phyloP scores from a whole-genome alignment of 2,888 invertebrate genomes.

The Clepsis dumicolana region DNA sequence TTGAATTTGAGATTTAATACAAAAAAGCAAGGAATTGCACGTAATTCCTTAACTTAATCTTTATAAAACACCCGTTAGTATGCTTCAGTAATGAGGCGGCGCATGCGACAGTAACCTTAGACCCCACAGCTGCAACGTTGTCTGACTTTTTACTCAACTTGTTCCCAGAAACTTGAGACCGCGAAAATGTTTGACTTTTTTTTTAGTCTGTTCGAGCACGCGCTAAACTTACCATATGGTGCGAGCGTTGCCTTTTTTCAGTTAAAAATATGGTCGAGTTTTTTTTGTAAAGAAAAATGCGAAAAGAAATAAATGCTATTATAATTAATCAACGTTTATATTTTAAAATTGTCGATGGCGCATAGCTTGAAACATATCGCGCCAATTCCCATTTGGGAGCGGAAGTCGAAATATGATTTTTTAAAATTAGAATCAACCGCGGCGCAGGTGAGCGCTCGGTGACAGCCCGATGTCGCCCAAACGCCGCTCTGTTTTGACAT shows the following conservation, averaged over 20 bases:
- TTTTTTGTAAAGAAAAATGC: neutral
- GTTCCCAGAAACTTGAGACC: slow-evolving; percentile 74
- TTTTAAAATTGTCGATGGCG: slow-evolving; percentile 46
- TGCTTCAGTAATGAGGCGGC: slow-evolving; percentile 45
- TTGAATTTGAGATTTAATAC: neutral
- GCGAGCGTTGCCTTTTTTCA: slow-evolving; percentile 47
- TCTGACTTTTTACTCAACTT: slow-evolving; percentile 66
- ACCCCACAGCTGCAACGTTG: slow-evolving; percentile 73
- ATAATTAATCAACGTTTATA: slow-evolving; percentile 12
- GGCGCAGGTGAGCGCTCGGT: slow-evolving; percentile 79
- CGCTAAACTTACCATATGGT: slow-evolving; percentile 80
- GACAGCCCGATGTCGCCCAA: slow-evolving; percentile 67
- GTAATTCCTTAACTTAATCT: neutral
- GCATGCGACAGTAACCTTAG: slow-evolving; percentile 79
- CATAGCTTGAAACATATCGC: slow-evolving; percentile 63
- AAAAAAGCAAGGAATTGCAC: neutral
- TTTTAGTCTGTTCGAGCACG: slow-evolving; percentile 69
- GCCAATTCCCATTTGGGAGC: slow-evolving; percentile 82
- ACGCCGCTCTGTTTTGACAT: slow-evolving; percentile 57
- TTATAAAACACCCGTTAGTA: slow-evolving; percentile 18
- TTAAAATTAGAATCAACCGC: slow-evolving; percentile 79
- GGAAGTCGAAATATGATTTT: slow-evolving; percentile 84
- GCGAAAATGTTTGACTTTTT: slow-evolving; percentile 73
- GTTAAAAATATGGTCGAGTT: neutral
- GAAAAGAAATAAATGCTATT: slow-evolving; percentile 9